phyloP scores from a whole-genome alignment of 2,797 vertebrate genomes.

The Rallus crepitans region DNA sequence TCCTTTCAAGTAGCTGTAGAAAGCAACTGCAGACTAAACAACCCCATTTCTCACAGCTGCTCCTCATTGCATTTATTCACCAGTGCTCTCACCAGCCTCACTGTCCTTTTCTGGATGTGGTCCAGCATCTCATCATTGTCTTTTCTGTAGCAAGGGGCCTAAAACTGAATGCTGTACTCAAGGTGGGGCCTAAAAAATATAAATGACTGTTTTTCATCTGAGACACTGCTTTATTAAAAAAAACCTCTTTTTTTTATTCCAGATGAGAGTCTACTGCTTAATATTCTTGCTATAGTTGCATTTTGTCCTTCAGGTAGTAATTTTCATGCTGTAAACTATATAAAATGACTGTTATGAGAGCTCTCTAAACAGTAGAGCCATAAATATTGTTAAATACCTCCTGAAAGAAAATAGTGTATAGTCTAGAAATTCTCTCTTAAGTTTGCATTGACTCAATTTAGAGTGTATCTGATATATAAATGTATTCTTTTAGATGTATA shows the following conservation, averaged over 20 bases:
- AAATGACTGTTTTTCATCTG: background rate
- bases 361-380: background rate
- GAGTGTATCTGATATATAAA: background rate
- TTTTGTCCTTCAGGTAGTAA: slow-evolving; percentile 46
- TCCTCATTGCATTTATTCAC: too few relatives aligned
- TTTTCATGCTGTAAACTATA: slow-evolving; percentile 2
- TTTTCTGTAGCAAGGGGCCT: too few relatives aligned
- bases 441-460: background rate
- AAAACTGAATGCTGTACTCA: too few relatives aligned
- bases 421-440: background rate
- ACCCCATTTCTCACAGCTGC: too few relatives aligned
- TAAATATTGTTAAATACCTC: background rate
- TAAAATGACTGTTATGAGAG: slow-evolving; percentile 30
- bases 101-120: too few relatives aligned
- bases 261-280: background rate
- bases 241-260: background rate
- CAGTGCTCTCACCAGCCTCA: too few relatives aligned
- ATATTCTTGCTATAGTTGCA: background rate
- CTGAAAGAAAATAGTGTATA: background rate
- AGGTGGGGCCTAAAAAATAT: too few relatives aligned
- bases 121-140: too few relatives aligned
- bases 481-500: background rate
- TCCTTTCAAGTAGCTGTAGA: too few relatives aligned
- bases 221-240: background rate
- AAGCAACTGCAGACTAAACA: too few relatives aligned